A percentile compares a stretch with the other conserved stretches of the same genome.
phyloP scores from a whole-genome alignment of 1,140 invertebrate genomes.

The Neodiprion pinetum region DNA sequence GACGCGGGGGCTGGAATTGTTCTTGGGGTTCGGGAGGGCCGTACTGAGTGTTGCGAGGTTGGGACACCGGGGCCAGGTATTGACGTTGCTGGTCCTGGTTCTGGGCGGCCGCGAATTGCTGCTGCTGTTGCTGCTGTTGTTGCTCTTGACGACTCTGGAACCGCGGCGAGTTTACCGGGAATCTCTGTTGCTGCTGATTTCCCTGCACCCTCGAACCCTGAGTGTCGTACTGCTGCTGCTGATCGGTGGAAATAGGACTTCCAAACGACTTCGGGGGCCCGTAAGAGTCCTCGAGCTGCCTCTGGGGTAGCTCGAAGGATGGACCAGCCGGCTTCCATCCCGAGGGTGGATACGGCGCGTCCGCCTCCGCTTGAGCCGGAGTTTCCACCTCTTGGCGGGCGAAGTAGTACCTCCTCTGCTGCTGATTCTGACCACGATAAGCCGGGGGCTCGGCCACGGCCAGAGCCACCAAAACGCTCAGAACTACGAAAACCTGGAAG shows the following conservation, averaged over 20 bases:
- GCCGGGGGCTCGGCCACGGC: conserved; percentile 49
- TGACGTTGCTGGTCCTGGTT: conserved; percentile 9
- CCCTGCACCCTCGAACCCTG: conserved; percentile 34
- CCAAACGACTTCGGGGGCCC: conserved; percentile 18
- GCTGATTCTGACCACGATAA: conserved; percentile 40
- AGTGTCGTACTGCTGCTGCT: conserved; percentile 39
- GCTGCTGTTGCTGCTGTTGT: conserved; percentile 32
- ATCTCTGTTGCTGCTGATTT: conserved; percentile 30
- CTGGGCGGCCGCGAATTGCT: conserved; percentile 24
- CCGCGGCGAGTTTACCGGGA: conserved; percentile 17
- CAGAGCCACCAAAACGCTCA: conserved; percentile 41
- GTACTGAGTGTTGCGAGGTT: background rate
- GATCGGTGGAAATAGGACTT: conserved; percentile 32
- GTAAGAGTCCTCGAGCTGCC: conserved; percentile 31
- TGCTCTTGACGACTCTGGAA: conserved; percentile 27
- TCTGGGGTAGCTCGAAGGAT: conserved; percentile 63
- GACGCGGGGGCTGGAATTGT: background rate
- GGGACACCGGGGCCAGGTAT: background rate
- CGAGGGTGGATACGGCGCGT: conserved; percentile 61
- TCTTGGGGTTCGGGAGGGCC: background rate
- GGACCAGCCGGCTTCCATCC: conserved; percentile 66
- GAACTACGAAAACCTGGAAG: conserved; percentile 43
- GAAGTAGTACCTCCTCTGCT: conserved; percentile 48
- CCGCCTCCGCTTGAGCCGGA: conserved; percentile 28
- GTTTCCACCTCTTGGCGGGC: conserved; percentile 47